A percentile compares a stretch with the other conserved stretches of the same genome.
phyloP scores from a whole-genome alignment of 2,797 vertebrate species.

The Nothura maculosa region DNA sequence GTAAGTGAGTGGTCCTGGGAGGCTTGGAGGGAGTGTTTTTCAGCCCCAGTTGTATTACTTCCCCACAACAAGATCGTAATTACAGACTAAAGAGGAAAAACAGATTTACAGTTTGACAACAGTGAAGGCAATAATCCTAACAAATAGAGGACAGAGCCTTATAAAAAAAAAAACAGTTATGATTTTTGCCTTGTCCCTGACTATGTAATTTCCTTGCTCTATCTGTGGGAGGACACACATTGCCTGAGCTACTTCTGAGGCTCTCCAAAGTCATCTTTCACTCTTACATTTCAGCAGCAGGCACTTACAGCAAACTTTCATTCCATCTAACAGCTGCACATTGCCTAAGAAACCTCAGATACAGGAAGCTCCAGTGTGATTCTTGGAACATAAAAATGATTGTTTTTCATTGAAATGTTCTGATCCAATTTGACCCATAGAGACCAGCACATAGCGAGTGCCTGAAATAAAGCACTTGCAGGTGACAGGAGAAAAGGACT shows the following conservation, averaged over 20 bases:
- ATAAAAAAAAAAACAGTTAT: constrained; percentile 62
- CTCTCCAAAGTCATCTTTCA: constrained; percentile 70
- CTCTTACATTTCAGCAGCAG: constrained; percentile 58
- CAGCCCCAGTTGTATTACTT: neutral
- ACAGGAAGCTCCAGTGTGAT: neutral
- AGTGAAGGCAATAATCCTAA: constrained; percentile 68
- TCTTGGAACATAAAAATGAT: constrained; percentile 70
- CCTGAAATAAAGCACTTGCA: constrained; percentile 59
- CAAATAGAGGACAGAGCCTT: constrained; percentile 54
- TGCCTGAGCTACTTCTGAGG: constrained; percentile 58
- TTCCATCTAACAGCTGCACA: constrained; percentile 32
- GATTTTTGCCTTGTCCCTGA: constrained; percentile 71
- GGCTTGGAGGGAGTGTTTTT: neutral
- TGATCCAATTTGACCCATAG: constrained; percentile 58
- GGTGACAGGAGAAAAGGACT: constrained; percentile 32
- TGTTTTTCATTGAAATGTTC: constrained; percentile 68
- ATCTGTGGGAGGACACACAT: constrained; percentile 50
- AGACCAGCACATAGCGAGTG: constrained; percentile 23
- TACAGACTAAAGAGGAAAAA: constrained; percentile 39
- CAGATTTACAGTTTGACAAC: neutral
- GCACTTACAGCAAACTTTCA: constrained; percentile 67
- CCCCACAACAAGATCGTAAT: constrained; percentile 25
- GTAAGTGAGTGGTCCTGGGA: neutral
- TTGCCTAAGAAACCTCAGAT: constrained; percentile 35
- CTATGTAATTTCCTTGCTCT: constrained; percentile 66